Percentiles rank a stretch among this genome's conserved stretches.
Conservation (phyloP, 2,113 vertebrate genomes). For the Thalassarche chlororhynchos region DNA sequence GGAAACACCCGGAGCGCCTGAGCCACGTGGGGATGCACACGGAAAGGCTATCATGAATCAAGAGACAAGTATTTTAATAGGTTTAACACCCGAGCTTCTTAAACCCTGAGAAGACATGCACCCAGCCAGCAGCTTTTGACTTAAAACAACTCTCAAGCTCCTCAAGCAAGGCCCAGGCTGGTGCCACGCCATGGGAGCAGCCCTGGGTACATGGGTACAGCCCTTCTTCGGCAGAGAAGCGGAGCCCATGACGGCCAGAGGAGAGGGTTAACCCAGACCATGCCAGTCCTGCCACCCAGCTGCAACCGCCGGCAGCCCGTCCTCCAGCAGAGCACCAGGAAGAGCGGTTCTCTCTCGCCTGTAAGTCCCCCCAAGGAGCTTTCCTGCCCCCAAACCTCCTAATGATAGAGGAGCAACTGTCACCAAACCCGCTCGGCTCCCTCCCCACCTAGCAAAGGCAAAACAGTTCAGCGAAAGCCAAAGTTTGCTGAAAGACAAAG, state of each 20-base stretch:
- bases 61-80: too few relatives aligned
- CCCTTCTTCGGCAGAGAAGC: not conserved
- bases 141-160: not conserved
- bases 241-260: rapidly evolving
- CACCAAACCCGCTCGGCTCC: rapidly evolving
- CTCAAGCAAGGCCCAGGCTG: too few relatives aligned
- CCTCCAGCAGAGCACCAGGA: not conserved
- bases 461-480: rapidly evolving
- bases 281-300: too few relatives aligned
- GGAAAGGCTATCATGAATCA: not conserved
- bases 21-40: not conserved
- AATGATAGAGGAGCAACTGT: rapidly evolving
- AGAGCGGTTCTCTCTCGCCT: not conserved
- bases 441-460: rapidly evolving
- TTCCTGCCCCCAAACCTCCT: not conserved
- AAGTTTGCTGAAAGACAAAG: too few relatives aligned
- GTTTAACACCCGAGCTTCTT: not conserved
- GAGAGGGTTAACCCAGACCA: not conserved
- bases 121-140: not conserved
- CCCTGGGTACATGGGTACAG: not conserved
- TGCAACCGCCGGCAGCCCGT: not conserved
- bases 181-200: rapidly evolving
- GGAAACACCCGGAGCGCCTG: not conserved
- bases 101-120: not conserved
- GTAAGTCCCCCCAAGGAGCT: not conserved